These are phyloP conservation scores for Neomicropteryx cornuta DNA, from an alignment of 1,140 invertebrate species.

Conservation along the genomic window DNA sequence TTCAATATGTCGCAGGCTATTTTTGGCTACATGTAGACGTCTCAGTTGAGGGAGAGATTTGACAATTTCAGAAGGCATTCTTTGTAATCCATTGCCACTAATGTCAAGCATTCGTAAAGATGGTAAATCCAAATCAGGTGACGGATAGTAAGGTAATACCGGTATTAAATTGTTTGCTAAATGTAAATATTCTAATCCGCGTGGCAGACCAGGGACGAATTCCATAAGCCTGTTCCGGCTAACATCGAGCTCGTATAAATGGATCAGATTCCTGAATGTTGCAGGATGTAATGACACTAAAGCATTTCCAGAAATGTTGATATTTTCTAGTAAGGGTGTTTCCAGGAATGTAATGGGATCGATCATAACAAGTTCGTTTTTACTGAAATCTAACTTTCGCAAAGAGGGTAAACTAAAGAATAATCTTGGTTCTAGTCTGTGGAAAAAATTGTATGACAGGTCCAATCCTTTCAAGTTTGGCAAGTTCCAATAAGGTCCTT, in stretches of 20 bases:
- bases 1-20: constrained; percentile 59
- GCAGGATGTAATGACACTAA: constrained; percentile 54
- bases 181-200: constrained; percentile 66
- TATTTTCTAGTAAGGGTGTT: constrained; percentile 58
- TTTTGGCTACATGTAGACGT: constrained; percentile 66
- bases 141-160: constrained; percentile 46
- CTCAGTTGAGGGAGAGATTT: constrained; percentile 56
- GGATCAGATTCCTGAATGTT: constrained; percentile 60
- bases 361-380: constrained; percentile 59
- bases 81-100: constrained; percentile 64
- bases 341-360: constrained; percentile 62
- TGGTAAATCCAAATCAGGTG: constrained; percentile 56
- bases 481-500: constrained; percentile 67
- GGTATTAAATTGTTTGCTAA: constrained; percentile 63
- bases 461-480: constrained; percentile 73
- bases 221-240: constrained; percentile 62
- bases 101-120: constrained; percentile 61
- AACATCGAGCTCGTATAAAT: constrained; percentile 68
- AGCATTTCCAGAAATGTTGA: constrained; percentile 68
- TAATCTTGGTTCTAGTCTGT: constrained; percentile 54
- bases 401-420: constrained; percentile 65
- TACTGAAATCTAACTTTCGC: constrained; percentile 64
- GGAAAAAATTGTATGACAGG: constrained; percentile 65
- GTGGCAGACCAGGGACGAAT: constrained; percentile 60
- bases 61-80: constrained; percentile 52